Base-by-base conservation (phyloP, 2,113 vertebrate genomes). In the Origma solitaria region DNA sequence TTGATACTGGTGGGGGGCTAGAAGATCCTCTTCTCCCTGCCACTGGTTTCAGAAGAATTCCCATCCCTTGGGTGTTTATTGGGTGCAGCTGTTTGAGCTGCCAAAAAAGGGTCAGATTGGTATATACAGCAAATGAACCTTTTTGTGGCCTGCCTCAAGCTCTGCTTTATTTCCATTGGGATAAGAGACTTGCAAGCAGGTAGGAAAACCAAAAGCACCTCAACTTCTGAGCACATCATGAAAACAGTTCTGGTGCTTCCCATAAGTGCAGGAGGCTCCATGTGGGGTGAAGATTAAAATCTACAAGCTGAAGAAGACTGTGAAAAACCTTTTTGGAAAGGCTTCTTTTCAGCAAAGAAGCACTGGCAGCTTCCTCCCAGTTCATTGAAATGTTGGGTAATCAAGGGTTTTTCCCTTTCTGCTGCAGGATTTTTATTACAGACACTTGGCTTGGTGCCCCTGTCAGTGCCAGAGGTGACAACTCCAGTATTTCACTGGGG, bases 361-460 rank as follows among this genome's bases (percentile, higher is more conserved):
- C 20, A 3, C 50, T 82, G 85, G n/a, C 54, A 79, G 40, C 62
- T 80, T 82, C 82, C 72, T 90, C 66, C 23, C 49, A 61, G 62
- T 27, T 69, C 31, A 38, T 2, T 77, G 81, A 70, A 47, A 85
- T 57, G 61, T 62, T 91, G 91, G 31, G 40, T 28, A 64, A 77
- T 76, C 2, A 50, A 49, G 47, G 23, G 4, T 64, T 61, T 80
- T 60, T 4, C 64, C 62, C 33, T 92, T 96, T 73, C 82, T 94
- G 82, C 66, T 58, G 49, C 58, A 66, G 71, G 75, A 60, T 81
- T 90, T 88, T 88, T 92, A 77, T 94, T 90, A 35, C 53, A 79
- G 83, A 60, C 69, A 19, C 71, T 86, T 92, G 85, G 94, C 82
- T 86, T 78, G 57, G 73, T 71, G 27, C 35, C 58, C 77, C 28